These are phyloP conservation scores for Lasioglossum calceatum DNA, from an alignment of 2,888 invertebrate genomes.

Conservation along the genomic window DNA sequence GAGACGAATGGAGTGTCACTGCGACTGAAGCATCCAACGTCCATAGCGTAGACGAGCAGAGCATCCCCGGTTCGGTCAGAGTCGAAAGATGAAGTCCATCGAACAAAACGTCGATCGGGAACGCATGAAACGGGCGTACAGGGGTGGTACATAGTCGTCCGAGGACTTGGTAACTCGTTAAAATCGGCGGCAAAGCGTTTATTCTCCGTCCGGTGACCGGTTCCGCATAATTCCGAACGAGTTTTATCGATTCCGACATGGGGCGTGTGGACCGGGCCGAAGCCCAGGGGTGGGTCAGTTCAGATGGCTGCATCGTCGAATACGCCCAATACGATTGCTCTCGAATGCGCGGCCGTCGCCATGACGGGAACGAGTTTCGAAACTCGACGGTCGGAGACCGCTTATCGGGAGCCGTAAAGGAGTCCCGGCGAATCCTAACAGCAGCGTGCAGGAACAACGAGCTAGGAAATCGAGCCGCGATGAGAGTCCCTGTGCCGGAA, in stretches of 20 bases:
- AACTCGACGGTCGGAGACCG: constrained; percentile 45
- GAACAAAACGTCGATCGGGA: constrained; percentile 11
- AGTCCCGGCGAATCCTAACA: constrained; percentile 36
- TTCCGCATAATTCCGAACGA: constrained; percentile 55
- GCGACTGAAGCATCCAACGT: too few relatives aligned
- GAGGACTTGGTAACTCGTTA: constrained; percentile 20
- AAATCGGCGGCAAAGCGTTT: constrained; percentile 27
- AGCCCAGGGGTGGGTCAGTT: constrained; percentile 11
- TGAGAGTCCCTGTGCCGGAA: constrained; percentile 30
- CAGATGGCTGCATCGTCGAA: constrained; percentile 41
- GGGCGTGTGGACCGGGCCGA: background rate
- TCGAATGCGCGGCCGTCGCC: constrained; percentile 48
- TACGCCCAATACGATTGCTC: constrained; percentile 56
- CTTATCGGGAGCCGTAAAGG: constrained; percentile 53
- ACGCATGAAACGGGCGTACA: background rate
- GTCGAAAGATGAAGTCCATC: background rate
- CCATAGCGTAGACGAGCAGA: too few relatives aligned
- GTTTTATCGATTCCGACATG: constrained; percentile 55
- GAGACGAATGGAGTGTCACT: too few relatives aligned
- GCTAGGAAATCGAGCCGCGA: constrained; percentile 57
- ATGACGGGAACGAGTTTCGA: constrained; percentile 60
- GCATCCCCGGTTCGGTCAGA: background rate
- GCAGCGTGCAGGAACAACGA: constrained; percentile 34
- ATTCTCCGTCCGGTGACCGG: constrained; percentile 43
- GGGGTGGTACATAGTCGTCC: constrained; percentile 5